These are phyloP conservation scores for Smithornis capensis DNA, from an alignment of 2,113 vertebrate genomes.

Conservation along the genomic window DNA sequence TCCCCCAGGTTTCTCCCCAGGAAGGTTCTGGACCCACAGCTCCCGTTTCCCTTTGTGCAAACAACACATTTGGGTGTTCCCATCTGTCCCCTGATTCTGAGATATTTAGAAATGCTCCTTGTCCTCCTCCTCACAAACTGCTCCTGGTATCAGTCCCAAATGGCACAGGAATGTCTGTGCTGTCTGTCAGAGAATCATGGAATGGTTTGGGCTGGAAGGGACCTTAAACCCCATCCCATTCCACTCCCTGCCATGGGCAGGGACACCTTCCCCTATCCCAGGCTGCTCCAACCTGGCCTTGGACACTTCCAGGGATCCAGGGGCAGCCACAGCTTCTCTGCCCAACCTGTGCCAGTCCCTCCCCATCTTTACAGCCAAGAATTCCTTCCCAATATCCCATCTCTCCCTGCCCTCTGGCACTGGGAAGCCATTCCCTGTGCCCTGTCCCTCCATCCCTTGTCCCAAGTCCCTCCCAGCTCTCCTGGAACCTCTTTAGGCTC, in stretches of 20 bases:
- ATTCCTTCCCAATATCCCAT: background rate
- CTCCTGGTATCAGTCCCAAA: background rate
- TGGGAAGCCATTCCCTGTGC: background rate
- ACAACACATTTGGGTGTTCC: background rate
- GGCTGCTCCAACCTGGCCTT: background rate
- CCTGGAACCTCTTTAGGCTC: background rate
- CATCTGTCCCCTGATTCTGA: background rate
- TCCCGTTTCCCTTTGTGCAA: background rate
- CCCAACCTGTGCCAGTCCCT: background rate
- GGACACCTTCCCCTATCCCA: background rate
- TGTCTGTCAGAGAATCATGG: background rate
- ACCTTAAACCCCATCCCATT: rapidly evolving
- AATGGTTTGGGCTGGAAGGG: background rate
- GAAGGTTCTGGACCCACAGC: background rate
- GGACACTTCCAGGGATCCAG: background rate
- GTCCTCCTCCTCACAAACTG: background rate
- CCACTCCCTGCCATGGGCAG: background rate
- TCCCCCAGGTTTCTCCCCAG: background rate
- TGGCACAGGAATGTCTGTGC: background rate
- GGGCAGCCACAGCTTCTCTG: background rate
- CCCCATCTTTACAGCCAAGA: background rate
- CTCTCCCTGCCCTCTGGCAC: background rate
- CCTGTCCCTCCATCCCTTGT: background rate
- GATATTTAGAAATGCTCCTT: background rate
- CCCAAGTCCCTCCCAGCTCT: background rate